Percentiles rank a stretch among this genome's conserved stretches.
phyloP scores from a whole-genome alignment of 2,797 vertebrate species.

The Staurois parvus region DNA sequence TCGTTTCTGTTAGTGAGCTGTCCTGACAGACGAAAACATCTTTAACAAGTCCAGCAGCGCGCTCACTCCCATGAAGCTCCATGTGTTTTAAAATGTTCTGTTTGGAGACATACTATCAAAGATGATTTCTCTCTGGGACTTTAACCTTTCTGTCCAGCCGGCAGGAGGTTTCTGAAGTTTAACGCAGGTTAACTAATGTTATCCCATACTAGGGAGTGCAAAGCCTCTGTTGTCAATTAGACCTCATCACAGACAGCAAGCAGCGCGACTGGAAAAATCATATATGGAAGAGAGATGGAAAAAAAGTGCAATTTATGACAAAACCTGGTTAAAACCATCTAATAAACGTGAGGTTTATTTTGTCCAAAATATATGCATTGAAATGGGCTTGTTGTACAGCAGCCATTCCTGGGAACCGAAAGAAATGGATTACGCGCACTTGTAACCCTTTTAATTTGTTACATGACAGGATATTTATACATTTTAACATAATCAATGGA shows the following conservation, averaged over 20 bases:
- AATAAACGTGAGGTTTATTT: constrained; percentile 34
- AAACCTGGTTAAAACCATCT: constrained; percentile 49
- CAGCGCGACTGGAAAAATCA: constrained; percentile 22
- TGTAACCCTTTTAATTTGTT: too few relatives aligned
- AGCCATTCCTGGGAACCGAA: constrained; percentile 8
- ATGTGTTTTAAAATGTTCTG: constrained; percentile 59
- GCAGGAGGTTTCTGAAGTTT: constrained; percentile 54
- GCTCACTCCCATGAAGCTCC: constrained; percentile 33
- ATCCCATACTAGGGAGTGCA: constrained; percentile 34
- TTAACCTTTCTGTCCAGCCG: constrained; percentile 56
- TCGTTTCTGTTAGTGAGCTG: constrained; percentile 42
- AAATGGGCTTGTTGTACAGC: neutral
- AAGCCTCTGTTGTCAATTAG: constrained; percentile 59
- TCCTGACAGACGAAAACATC: constrained; percentile 55
- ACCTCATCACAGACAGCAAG: constrained; percentile 37
- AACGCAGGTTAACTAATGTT: constrained; percentile 59
- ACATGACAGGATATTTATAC: too few relatives aligned
- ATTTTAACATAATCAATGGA: too few relatives aligned
- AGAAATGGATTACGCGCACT: neutral
- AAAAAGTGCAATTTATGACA: constrained; percentile 54
- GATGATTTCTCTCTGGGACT: constrained; percentile 57
- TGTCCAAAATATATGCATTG: constrained; percentile 23
- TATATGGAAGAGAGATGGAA: constrained; percentile 25
- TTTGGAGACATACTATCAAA: constrained; percentile 52
- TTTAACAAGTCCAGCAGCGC: constrained; percentile 36